Base-by-base conservation (phyloP, 2,797 vertebrate species). In the Heliangelus exortis region DNA sequence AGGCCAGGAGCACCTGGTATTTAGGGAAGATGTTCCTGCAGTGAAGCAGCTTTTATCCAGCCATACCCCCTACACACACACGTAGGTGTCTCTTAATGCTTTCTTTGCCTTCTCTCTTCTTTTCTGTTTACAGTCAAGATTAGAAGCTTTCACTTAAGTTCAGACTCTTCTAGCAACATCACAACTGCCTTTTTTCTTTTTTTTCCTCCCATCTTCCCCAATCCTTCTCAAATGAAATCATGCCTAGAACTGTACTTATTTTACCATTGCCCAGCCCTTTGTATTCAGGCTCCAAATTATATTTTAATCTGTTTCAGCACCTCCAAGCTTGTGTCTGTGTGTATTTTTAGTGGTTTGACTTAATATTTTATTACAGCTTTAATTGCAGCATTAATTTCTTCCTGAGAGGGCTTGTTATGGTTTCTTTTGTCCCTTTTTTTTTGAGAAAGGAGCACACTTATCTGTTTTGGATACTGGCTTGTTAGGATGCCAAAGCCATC, bases 171-270 rank as follows among this genome's bases (percentile, higher is more conserved):
- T 22, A 69, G 31, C 47, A 87, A 23, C 43, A 26, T 15, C n/a
- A 43, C 17, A 14, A 61, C 74, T 81, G 39, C 58, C 45, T 71
- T 57, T 2, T 5, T 45, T 28, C 20, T 47, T 16, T 20, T 47
- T 15, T 6, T 5, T 0, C 0, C 5, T 13, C 18, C 0, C 0
- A 8, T 36, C 34, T 31, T 54, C n/a, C 33, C 36, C n/a, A 8
- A 45, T 58, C 53, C 41, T 23, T 62, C 28, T 33, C 45, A 41
- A 6, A 1, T 50, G 36, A 62, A 41, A 47, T 71, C 6, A 0
- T 50, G 25, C 62, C 34, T 55, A 53, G 33, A 66, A 68, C 79
- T 57, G 18, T 8, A 14, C 73, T 84, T 78, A 14, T 90, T 22
- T 55, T 54, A 39, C 75, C 4, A 3, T 83, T 90, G 82, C 41